Conservation (phyloP, 2,888 invertebrate species). For the Antheraea assamensis region DNA sequence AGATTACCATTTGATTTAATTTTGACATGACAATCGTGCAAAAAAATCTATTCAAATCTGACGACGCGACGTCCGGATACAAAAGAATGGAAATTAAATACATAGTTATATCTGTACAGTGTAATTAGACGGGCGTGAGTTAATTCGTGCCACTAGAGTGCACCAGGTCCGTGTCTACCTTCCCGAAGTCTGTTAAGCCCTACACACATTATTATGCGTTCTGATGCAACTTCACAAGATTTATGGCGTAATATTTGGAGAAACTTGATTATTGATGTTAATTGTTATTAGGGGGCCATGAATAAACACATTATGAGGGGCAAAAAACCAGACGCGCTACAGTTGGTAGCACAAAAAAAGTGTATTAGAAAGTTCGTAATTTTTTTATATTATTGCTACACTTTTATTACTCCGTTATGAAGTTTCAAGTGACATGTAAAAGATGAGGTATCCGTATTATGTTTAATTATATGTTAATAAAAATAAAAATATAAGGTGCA, state of each 20-base stretch:
- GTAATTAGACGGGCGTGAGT: background rate
- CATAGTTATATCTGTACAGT: background rate
- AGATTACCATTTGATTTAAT: conserved; percentile 2
- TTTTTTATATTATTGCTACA: background rate
- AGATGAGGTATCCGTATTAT: background rate
- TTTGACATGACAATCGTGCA: conserved; percentile 15
- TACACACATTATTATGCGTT: conserved; percentile 5
- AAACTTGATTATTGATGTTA: conserved; percentile 12
- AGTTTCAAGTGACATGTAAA: conserved; percentile 3
- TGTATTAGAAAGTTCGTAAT: conserved; percentile 10
- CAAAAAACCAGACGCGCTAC: conserved; percentile 8
- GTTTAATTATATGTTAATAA: background rate
- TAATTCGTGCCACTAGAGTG: conserved; percentile 10
- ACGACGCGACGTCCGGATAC: conserved; percentile 16
- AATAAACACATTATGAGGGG: conserved; percentile 13
- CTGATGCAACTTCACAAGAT: conserved; percentile 8
- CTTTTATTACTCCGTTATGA: conserved; percentile 3
- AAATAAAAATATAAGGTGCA: background rate
- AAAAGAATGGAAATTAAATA: conserved; percentile 12
- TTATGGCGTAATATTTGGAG: conserved; percentile 5
- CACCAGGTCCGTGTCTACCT: background rate
- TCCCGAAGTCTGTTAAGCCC: background rate
- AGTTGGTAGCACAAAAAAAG: conserved; percentile 12
- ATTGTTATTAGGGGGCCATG: conserved; percentile 7
- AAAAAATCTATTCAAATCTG: conserved; percentile 11